Conservation (phyloP, 2,888 invertebrate genomes). For the Abrostola tripartita region DNA sequence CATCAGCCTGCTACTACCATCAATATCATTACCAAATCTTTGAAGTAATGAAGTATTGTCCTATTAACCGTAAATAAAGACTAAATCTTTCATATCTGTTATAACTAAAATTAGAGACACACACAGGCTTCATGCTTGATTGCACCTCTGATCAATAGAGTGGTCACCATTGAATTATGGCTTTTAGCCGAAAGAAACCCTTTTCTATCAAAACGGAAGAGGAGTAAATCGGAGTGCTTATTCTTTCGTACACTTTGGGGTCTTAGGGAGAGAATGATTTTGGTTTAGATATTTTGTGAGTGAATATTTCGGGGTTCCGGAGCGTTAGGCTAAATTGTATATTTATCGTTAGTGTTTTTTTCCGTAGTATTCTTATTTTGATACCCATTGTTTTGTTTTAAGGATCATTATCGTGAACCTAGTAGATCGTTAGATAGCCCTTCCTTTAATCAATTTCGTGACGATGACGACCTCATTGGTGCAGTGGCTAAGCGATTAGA, state of each 20-base stretch:
- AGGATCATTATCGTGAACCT: no score
- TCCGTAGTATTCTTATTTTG: no score
- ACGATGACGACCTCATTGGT: no score
- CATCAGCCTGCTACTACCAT: no score
- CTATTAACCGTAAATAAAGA: no score
- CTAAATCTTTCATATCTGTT: no score
- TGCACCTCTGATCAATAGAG: slow-evolving; percentile 42
- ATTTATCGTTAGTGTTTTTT: not conserved
- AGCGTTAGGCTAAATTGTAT: not conserved
- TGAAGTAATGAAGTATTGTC: no score
- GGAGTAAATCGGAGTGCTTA: slow-evolving; percentile 26
- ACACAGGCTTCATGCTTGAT: slow-evolving; percentile 26
- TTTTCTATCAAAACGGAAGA: slow-evolving; percentile 24
- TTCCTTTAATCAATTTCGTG: no score
- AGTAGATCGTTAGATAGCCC: no score
- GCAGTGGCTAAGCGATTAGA: no score
- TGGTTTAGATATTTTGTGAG: not conserved
- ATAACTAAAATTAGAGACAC: not conserved
- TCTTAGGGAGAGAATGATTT: slow-evolving; percentile 7
- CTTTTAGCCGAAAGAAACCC: slow-evolving; percentile 18
- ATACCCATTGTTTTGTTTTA: no score
- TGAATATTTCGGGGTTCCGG: not conserved
- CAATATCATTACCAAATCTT: no score
- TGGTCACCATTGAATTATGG: slow-evolving; percentile 36
- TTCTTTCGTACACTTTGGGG: slow-evolving; percentile 16